phyloP scores from a whole-genome alignment of 1,140 invertebrate genomes.

The Belonocnema kinseyi region DNA sequence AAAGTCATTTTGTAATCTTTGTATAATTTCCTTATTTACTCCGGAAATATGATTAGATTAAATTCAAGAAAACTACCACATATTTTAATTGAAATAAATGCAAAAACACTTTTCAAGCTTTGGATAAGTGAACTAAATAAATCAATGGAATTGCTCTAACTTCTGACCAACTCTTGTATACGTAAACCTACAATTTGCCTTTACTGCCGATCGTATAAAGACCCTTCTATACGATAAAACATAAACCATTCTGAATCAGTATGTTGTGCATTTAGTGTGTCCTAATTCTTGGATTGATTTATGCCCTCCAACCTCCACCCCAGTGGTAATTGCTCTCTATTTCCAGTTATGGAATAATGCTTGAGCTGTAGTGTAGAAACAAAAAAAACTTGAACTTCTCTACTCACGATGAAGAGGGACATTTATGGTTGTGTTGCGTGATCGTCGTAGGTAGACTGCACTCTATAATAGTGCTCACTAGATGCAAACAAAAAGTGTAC shows the following conservation, averaged over 20 bases:
- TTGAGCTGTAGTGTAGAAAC: neutral
- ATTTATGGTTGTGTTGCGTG: slow-evolving; percentile 61
- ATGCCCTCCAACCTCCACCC: neutral
- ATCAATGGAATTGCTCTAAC: neutral
- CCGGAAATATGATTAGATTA: too few species aligned
- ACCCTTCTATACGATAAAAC: too few species aligned
- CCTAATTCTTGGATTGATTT: slow-evolving; percentile 12
- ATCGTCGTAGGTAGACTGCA: slow-evolving; percentile 33
- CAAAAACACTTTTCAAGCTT: neutral
- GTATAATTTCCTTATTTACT: too few species aligned
- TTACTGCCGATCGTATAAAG: slow-evolving; percentile 11
- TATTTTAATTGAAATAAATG: neutral
- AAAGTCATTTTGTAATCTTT: too few species aligned
- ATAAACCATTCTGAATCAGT: neutral
- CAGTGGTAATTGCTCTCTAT: neutral
- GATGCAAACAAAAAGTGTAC: slow-evolving; percentile 12
- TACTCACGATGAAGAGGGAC: slow-evolving; percentile 52
- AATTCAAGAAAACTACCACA: too few species aligned
- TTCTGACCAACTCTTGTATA: neutral
- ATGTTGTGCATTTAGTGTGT: slow-evolving; percentile 19
- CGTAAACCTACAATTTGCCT: neutral
- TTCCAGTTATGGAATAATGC: slow-evolving; percentile 3
- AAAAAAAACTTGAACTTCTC: slow-evolving; percentile 44
- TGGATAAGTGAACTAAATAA: neutral
- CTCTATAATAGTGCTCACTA: neutral